These are phyloP conservation scores for Stenurella melanura DNA, from an alignment of 2,888 invertebrate species.

Conservation along the genomic window DNA sequence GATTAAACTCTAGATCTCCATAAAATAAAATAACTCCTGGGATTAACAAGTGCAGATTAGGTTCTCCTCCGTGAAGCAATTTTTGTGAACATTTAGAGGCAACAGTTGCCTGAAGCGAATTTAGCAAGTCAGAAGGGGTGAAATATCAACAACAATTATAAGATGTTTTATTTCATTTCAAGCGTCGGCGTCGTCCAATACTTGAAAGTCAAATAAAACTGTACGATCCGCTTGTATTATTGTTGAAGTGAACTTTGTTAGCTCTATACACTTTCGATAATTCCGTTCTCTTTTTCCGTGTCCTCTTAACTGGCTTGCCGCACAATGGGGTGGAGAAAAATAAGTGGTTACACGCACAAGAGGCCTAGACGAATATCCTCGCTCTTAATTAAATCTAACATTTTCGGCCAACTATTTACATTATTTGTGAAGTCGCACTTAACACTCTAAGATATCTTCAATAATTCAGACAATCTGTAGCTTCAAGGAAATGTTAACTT, in stretches of 20 bases:
- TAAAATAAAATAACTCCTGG: constrained; percentile 36
- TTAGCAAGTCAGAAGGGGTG: constrained; percentile 43
- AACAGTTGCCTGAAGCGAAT: constrained; percentile 59
- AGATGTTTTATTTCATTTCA: constrained; percentile 59
- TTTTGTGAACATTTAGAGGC: constrained; percentile 56
- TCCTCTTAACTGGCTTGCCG: constrained; percentile 22
- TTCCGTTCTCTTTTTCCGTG: constrained; percentile 38
- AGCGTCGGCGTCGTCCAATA: constrained; percentile 51
- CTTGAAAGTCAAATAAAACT: constrained; percentile 56
- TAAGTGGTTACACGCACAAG: constrained; percentile 33
- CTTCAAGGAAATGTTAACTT: too few relatives aligned
- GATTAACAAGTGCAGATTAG: constrained; percentile 57
- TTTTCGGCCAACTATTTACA: constrained; percentile 26
- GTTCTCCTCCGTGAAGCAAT: constrained; percentile 58
- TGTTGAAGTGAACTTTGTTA: constrained; percentile 55
- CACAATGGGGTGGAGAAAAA: constrained; percentile 31
- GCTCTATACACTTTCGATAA: constrained; percentile 48
- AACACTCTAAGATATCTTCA: too few relatives aligned
- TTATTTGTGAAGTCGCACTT: not conserved
- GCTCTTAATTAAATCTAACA: constrained; percentile 32
- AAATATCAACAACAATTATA: constrained; percentile 58
- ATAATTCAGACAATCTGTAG: too few relatives aligned
- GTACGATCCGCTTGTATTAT: constrained; percentile 49
- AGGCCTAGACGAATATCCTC: constrained; percentile 24
- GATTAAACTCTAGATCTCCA: constrained; percentile 29